phyloP scores from a whole-genome alignment of 2,113 vertebrate genomes.

The Pantherophis guttatus region DNA sequence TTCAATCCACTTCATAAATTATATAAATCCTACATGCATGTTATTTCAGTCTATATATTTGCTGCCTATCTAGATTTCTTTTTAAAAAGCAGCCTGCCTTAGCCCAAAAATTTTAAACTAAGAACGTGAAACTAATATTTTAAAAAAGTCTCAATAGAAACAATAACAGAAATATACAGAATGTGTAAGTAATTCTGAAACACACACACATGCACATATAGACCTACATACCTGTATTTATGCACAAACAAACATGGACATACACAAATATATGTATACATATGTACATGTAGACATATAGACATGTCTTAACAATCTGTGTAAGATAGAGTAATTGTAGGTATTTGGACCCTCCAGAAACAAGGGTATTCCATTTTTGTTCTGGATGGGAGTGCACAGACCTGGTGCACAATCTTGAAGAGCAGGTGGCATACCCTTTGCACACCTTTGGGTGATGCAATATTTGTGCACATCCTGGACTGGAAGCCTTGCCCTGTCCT shows the following conservation, averaged over 20 bases:
- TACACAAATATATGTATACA: not conserved
- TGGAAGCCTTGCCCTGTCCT: not conserved
- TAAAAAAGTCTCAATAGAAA: slow-evolving; percentile 30
- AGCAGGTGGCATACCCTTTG: not conserved
- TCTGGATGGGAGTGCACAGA: not conserved
- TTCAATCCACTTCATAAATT: not conserved
- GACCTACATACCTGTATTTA: not conserved
- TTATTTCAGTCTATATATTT: not conserved
- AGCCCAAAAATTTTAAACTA: slow-evolving; percentile 20
- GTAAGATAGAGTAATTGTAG: not conserved
- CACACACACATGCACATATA: not conserved
- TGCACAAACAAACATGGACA: not conserved
- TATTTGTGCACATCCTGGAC: too few relatives aligned
- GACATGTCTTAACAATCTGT: not conserved
- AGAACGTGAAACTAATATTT: slow-evolving; percentile 19
- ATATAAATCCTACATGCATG: not conserved
- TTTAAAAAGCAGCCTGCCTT: not conserved
- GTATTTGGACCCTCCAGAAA: not conserved
- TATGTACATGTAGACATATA: not conserved
- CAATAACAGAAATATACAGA: slow-evolving; percentile 27
- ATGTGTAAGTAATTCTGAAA: not conserved
- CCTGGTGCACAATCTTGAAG: not conserved
- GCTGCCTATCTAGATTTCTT: not conserved
- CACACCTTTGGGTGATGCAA: not conserved
- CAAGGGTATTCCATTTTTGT: not conserved